These are phyloP conservation scores for Archips xylosteana DNA, from an alignment of 2,888 invertebrate genomes.

Conservation along the genomic window DNA sequence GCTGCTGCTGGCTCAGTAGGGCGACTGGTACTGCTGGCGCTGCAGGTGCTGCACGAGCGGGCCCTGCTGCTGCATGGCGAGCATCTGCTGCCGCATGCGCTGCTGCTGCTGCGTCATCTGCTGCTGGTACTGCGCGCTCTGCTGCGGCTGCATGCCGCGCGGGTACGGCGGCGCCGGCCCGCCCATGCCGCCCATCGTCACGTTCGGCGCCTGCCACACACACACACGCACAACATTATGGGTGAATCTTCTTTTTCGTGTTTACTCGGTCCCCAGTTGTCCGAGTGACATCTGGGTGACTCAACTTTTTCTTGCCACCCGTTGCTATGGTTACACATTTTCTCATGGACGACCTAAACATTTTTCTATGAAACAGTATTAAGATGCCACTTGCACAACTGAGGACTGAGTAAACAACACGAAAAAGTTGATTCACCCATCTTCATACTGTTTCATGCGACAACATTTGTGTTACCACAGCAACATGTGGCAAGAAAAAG, in stretches of 20 bases:
- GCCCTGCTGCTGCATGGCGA: slow-evolving; percentile 88
- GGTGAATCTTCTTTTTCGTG: too few species aligned
- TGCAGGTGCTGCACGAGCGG: slow-evolving; percentile 82
- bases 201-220: slow-evolving; percentile 90
- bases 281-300: too few species aligned
- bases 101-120: slow-evolving; percentile 83
- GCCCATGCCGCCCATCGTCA: slow-evolving; percentile 93
- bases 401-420: too few species aligned
- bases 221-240: background rate
- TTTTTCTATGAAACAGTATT: too few species aligned
- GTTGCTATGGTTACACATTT: too few species aligned
- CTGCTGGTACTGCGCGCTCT: slow-evolving; percentile 87
- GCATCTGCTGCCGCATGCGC: slow-evolving; percentile 89
- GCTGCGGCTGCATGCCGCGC: slow-evolving; percentile 84
- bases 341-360: too few species aligned
- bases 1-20: too few species aligned
- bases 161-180: slow-evolving; percentile 93
- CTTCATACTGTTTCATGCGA: background rate
- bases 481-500: too few species aligned
- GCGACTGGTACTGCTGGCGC: slow-evolving; percentile 79
- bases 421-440: too few species aligned
- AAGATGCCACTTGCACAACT: too few species aligned
- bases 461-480: background rate
- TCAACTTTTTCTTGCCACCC: too few species aligned
- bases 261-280: too few species aligned